These are phyloP conservation scores for Pipistrellus pygmaeus DNA, from an alignment of 2,797 vertebrate genomes.

Conservation along the genomic window DNA sequence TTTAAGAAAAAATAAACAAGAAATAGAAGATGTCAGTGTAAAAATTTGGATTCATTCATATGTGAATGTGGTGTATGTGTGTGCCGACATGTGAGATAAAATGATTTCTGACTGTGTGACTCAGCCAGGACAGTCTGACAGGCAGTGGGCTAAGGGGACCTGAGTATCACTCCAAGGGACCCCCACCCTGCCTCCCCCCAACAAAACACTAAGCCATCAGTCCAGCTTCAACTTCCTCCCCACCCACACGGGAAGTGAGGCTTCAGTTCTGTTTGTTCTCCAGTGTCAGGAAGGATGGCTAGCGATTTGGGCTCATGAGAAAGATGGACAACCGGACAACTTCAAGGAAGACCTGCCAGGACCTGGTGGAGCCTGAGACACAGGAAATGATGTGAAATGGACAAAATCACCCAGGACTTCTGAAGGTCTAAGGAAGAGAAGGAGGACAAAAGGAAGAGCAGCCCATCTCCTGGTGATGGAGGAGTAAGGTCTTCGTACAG, in stretches of 20 bases:
- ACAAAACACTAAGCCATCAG: background rate
- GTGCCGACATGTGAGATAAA: background rate
- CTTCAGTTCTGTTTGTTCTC: background rate
- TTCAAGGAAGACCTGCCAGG: background rate
- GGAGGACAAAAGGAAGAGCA: too few species aligned
- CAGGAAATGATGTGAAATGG: background rate
- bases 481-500: too few species aligned
- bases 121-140: background rate
- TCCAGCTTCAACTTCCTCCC: background rate
- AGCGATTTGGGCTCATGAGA: background rate
- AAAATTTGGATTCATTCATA: background rate
- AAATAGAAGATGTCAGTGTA: background rate
- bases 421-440: background rate
- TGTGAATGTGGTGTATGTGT: accelerated
- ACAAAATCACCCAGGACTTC: background rate
- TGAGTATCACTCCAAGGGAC: background rate
- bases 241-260: background rate
- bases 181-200: accelerated
- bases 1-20: constrained; percentile 12
- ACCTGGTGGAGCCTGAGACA: background rate
- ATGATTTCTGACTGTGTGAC: background rate
- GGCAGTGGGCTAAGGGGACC: too few species aligned
- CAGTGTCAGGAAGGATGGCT: background rate
- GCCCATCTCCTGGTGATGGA: too few species aligned
- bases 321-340: background rate